phyloP scores from a whole-genome alignment of 1,140 invertebrate species.

The Euwallacea similis region DNA sequence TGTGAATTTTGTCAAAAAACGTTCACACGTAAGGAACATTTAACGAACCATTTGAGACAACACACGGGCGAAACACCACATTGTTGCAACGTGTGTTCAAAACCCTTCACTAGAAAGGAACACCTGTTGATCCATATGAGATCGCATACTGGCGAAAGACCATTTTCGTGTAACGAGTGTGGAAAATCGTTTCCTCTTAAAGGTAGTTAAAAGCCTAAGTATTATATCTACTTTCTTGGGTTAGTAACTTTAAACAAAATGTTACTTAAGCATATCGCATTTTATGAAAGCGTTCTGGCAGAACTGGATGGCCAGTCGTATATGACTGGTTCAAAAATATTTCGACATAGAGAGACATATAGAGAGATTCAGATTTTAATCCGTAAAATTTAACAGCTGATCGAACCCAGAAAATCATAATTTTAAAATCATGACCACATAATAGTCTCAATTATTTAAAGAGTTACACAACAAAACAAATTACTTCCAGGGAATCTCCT shows the following conservation, averaged over 20 bases:
- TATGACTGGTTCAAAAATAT: no score
- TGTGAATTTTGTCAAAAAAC: conserved; percentile 81
- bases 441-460: no score
- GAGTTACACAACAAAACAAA: no score
- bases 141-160: conserved; percentile 86
- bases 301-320: no score
- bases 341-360: no score
- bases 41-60: conserved; percentile 74
- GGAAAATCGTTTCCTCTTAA: conserved; percentile 85
- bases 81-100: conserved; percentile 71
- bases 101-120: conserved; percentile 69
- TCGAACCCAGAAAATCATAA: no score
- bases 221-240: conserved; percentile 3
- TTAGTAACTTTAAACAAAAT: no score
- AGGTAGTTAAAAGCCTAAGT: conserved; percentile 48
- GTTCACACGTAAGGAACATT: conserved; percentile 80
- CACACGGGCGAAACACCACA: conserved; percentile 74
- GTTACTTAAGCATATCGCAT: no score
- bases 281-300: no score
- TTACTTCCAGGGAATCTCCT: conserved; percentile 64
- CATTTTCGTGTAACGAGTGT: conserved; percentile 78
- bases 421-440: no score
- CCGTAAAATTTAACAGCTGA: no score
- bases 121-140: conserved; percentile 76
- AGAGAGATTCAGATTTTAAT: no score